Percentiles rank a stretch among this genome's conserved stretches.
phyloP scores from a whole-genome alignment of 2,797 vertebrate species.

The Fratercula arctica region DNA sequence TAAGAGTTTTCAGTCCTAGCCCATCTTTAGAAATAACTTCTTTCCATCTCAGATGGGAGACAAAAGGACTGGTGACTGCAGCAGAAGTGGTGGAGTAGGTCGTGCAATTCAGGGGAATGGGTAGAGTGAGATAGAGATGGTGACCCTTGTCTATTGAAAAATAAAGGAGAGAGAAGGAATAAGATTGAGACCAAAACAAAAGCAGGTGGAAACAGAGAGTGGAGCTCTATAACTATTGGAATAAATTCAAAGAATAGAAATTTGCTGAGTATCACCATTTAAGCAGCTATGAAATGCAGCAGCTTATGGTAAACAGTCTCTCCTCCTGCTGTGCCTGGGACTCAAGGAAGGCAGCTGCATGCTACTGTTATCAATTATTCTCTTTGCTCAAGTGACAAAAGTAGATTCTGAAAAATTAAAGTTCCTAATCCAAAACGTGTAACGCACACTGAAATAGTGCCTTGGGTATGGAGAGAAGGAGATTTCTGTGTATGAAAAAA shows the following conservation, averaged over 20 bases:
- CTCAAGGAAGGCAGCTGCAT: background rate
- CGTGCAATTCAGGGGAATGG: background rate
- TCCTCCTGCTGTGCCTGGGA: background rate
- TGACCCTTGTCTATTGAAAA: background rate
- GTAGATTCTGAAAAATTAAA: background rate
- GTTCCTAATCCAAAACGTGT: background rate
- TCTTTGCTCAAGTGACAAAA: constrained; percentile 26
- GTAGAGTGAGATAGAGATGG: accelerated
- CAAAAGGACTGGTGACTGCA: background rate
- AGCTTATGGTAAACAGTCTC: background rate
- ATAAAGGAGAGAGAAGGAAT: background rate
- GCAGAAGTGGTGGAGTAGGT: background rate
- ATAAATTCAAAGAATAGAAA: background rate
- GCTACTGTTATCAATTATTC: constrained; percentile 1
- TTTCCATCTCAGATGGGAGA: background rate
- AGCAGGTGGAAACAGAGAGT: background rate
- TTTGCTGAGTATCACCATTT: background rate
- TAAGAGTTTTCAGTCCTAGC: background rate
- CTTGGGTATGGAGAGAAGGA: background rate
- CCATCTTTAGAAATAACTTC: background rate
- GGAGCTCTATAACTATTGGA: background rate
- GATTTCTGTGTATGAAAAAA: background rate
- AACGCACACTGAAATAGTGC: background rate
- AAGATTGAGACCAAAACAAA: background rate
- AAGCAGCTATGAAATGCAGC: background rate